These are phyloP conservation scores for Bergia sp. DNA, from an alignment of 92 coral and sea anemone genomes.

Conservation along the genomic window DNA sequence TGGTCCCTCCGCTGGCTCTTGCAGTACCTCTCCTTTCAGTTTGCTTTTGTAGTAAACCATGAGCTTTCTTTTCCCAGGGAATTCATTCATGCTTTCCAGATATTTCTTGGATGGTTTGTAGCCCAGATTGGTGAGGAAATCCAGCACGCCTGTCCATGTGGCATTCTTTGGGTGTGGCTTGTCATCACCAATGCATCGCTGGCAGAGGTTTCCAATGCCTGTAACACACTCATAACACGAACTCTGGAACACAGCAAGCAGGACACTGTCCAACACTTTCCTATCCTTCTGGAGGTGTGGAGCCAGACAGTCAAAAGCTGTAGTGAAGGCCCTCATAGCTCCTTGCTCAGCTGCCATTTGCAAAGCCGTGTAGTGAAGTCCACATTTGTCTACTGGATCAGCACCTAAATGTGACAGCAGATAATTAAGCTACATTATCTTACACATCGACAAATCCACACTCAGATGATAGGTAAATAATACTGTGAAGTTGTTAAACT, in stretches of 20 bases:
- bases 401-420: slow-evolving; percentile 58
- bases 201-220: slow-evolving; percentile 70
- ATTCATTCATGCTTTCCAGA: slow-evolving; percentile 54
- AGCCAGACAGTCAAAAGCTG: slow-evolving; percentile 69
- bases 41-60: slow-evolving; percentile 52
- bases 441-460: not conserved
- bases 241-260: slow-evolving; percentile 69
- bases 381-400: slow-evolving; percentile 66
- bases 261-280: slow-evolving; percentile 58
- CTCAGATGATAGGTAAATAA: too few relatives aligned
- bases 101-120: slow-evolving; percentile 65
- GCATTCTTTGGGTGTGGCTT: slow-evolving; percentile 70
- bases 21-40: slow-evolving; percentile 48
- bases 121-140: slow-evolving; percentile 53
- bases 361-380: slow-evolving; percentile 68
- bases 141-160: slow-evolving; percentile 71
- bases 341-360: slow-evolving; percentile 88
- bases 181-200: slow-evolving; percentile 63
- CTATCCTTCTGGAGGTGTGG: slow-evolving; percentile 55
- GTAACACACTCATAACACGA: slow-evolving; percentile 78
- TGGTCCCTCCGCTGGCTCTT: slow-evolving; percentile 50
- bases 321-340: slow-evolving; percentile 58
- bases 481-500: too few relatives aligned
- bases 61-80: slow-evolving; percentile 52
- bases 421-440: not conserved